phyloP scores from a whole-genome alignment of 2,113 vertebrate genomes.

The Myotis yumanensis region DNA sequence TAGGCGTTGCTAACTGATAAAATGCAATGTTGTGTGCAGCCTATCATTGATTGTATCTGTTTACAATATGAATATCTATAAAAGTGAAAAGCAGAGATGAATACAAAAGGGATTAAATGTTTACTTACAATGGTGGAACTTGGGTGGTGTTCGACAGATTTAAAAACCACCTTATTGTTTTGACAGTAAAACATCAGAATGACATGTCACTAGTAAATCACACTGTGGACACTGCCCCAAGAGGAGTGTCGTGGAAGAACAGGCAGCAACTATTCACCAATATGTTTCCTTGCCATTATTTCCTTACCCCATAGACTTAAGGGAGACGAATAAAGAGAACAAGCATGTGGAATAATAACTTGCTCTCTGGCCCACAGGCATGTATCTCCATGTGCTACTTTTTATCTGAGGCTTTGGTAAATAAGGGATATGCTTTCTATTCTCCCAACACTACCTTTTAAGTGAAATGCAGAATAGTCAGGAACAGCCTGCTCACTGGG shows the following conservation, averaged over 20 bases:
- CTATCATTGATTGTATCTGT: neutral
- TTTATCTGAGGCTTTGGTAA: neutral
- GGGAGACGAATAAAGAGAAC: neutral
- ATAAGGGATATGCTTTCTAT: neutral
- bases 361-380: neutral
- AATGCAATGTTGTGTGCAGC: neutral
- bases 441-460: neutral
- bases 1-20: neutral
- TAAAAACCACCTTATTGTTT: slow-evolving; percentile 10
- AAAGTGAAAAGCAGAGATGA: slow-evolving; percentile 17
- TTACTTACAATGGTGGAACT: neutral
- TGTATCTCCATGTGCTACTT: neutral
- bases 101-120: slow-evolving; percentile 15
- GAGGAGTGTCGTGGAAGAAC: neutral
- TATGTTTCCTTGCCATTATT: neutral
- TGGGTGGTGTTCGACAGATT: neutral
- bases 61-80: neutral
- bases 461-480: neutral
- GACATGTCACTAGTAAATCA: neutral
- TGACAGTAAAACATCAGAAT: neutral
- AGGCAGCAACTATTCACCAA: neutral
- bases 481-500: neutral
- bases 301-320: neutral
- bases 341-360: neutral
- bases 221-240: neutral